Conservation (phyloP, 2,888 invertebrate genomes). For the Lumbricus terrestris region DNA sequence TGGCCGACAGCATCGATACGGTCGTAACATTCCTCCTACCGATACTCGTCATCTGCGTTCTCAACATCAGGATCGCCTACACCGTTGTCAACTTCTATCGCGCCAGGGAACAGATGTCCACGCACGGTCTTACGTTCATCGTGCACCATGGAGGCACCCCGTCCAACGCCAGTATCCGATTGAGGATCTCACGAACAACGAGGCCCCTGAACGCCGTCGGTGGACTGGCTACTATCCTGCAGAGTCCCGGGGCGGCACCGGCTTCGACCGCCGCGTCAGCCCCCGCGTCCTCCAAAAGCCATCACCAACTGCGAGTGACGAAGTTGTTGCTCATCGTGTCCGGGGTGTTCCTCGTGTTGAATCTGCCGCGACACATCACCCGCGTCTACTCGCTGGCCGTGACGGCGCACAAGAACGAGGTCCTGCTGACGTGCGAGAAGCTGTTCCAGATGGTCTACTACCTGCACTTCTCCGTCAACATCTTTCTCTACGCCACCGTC, state of each 20-base stretch:
- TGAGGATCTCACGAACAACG: not conserved
- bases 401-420: slow-evolving; percentile 17
- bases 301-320: slow-evolving; percentile 34
- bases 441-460: slow-evolving; percentile 30
- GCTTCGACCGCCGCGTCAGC: not conserved
- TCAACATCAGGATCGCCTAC: slow-evolving; percentile 34
- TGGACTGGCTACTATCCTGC: too few species aligned
- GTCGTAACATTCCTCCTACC: slow-evolving; percentile 32
- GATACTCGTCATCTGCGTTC: slow-evolving; percentile 31
- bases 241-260: too few species aligned
- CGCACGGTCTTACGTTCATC: slow-evolving; percentile 6
- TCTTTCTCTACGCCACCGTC: slow-evolving; percentile 30
- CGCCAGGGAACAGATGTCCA: slow-evolving; percentile 20
- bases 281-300: slow-evolving; percentile 10
- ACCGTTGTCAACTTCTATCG: slow-evolving; percentile 31
- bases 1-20: slow-evolving; percentile 29
- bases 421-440: slow-evolving; percentile 21
- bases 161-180: not conserved
- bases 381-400: slow-evolving; percentile 25
- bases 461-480: slow-evolving; percentile 28
- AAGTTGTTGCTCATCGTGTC: slow-evolving; percentile 34
- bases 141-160: not conserved
- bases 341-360: slow-evolving; percentile 34
- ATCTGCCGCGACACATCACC: slow-evolving; percentile 31
- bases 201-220: not conserved